A percentile compares a stretch with the other conserved stretches of the same genome.
Evolutionary conservation across 2,888 invertebrate genomes (phyloP).

Genomic region (Hetaerina titia): DNA sequence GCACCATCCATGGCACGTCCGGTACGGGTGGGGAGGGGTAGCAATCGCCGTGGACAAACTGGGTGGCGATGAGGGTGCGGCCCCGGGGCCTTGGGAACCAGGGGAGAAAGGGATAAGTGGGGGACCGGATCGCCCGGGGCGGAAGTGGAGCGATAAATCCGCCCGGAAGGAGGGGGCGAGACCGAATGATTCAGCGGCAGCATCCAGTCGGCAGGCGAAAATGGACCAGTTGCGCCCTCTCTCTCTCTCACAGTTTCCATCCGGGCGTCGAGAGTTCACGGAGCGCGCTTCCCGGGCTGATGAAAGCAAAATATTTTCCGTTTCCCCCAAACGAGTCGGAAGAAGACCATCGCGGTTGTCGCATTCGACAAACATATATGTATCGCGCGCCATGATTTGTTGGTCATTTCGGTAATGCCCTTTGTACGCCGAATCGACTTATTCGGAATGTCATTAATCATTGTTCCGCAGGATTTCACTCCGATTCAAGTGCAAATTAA

Average conservation of each 20-base stretch:
- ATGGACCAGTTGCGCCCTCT: neutral
- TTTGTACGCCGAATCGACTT: neutral
- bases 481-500: neutral
- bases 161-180: neutral
- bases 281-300: neutral
- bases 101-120: neutral
- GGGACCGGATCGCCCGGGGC: neutral
- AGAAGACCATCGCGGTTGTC: neutral
- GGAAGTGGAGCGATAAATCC: constrained; percentile 2
- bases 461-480: neutral
- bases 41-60: constrained; percentile 1
- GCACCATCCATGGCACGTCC: neutral
- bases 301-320: constrained; percentile 32
- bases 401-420: neutral
- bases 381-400: neutral
- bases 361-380: neutral
- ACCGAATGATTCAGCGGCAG: neutral
- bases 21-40: neutral
- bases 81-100: neutral
- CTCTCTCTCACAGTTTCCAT: neutral
- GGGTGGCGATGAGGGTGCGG: neutral
- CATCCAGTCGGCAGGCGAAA: neutral
- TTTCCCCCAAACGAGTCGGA: neutral
- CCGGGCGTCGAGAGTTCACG: neutral
- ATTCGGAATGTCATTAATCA: neutral